A percentile compares a stretch with the other conserved stretches of the same genome.
Conservation (phyloP, 1,140 invertebrate genomes). For the Hypothenemus hampei region DNA sequence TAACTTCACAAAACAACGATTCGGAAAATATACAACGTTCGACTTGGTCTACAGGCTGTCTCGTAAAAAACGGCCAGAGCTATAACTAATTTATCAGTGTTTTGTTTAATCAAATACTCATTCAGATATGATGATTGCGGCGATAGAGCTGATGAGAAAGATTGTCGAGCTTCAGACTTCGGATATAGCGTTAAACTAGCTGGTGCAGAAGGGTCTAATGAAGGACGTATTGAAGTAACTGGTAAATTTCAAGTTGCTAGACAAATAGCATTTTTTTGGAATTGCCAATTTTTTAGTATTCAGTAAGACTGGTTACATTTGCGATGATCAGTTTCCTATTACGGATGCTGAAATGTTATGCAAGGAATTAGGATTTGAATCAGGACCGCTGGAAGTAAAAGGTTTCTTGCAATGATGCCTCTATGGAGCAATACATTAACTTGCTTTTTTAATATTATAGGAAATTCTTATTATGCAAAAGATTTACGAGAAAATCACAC, state of each 20-base stretch:
- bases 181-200: slow-evolving; percentile 59
- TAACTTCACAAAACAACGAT: too few species aligned
- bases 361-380: slow-evolving; percentile 59
- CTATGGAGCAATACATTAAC: not conserved
- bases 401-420: slow-evolving; percentile 30
- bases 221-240: slow-evolving; percentile 69
- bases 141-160: slow-evolving; percentile 62
- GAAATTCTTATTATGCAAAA: slow-evolving; percentile 51
- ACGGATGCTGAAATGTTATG: slow-evolving; percentile 66
- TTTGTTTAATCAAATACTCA: too few species aligned
- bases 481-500: slow-evolving; percentile 42
- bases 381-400: slow-evolving; percentile 58
- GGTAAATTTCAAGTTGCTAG: too few species aligned
- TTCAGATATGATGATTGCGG: slow-evolving; percentile 57
- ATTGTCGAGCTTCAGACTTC: slow-evolving; percentile 53
- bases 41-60: too few species aligned
- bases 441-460: too few species aligned
- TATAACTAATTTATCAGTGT: too few species aligned
- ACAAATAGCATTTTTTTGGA: too few species aligned
- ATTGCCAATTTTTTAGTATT: slow-evolving; percentile 53
- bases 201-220: slow-evolving; percentile 52
- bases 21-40: too few species aligned
- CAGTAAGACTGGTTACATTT: slow-evolving; percentile 68
- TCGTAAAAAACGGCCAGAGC: too few species aligned
- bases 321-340: slow-evolving; percentile 67